Evolutionary conservation across 2,113 vertebrate genomes (phyloP), one percentile per base, ranked within the genome.

Genomic region (Rutilus rutilus): DNA sequence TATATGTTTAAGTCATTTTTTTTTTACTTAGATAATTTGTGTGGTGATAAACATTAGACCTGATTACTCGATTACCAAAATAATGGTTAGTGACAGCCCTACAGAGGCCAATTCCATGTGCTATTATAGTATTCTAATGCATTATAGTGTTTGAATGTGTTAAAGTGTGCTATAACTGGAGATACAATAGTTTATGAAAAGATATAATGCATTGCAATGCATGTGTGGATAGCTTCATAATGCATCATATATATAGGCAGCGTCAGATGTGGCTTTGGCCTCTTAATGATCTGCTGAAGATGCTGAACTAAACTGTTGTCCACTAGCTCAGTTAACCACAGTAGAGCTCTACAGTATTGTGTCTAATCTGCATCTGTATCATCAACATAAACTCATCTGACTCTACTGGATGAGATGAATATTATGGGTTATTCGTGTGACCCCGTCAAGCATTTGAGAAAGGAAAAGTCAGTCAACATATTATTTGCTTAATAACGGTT

Each of bases 371-470:
- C 27, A 39, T 71, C 19, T 71, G 36, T 42, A 71, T 71, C 67
- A 71, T 42, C 21, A 71, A 11, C 23, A 39, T 11, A 36, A 23
- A 39, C 11, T 71, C 0, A 65, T 65, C 3, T 15, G 25, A 6
- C 3, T 39, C 33, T 36, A 67, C 15, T 30, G 14, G 64, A 33
- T 33, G 27, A 33, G 30, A 36, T 15, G 27, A 67, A 69, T 36
- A 64, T 14, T 6, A 21, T 36, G 65, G 6, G 27, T 19, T 36
- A 62, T 88, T 59, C 67, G 74, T 85, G 60, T 90, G 86, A 88
- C 91, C 92, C 87, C 86, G 91, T 94, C 90, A 93, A 88, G 90
- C 78, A 89, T 93, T 86, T 89, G 92, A 89, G 89, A 85, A 85
- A 85, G 19, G 19, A 50, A 57, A 79, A 84, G 19, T 23, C 4